Percentiles rank a stretch among this genome's conserved stretches.
phyloP scores from a whole-genome alignment of 2,797 vertebrate species.

The Coluber constrictor region DNA sequence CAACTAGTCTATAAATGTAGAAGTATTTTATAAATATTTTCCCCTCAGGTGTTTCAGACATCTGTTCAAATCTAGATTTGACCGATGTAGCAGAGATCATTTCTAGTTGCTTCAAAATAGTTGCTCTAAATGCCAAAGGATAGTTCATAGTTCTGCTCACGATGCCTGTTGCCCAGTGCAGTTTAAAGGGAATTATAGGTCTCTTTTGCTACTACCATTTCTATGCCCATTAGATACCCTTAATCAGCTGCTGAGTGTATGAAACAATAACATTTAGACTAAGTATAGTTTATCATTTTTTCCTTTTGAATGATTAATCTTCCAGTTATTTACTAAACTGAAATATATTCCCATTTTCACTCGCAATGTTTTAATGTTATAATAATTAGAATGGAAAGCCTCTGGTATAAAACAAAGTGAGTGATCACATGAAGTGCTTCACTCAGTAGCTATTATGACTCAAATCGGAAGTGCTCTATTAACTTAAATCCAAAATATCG shows the following conservation, averaged over 20 bases:
- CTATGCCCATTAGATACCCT: constrained; percentile 24
- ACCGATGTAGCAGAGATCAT: background rate
- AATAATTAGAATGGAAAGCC: constrained; percentile 1
- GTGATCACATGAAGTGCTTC: constrained; percentile 41
- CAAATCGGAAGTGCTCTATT: constrained; percentile 47
- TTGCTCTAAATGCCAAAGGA: background rate
- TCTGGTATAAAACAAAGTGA: constrained; percentile 12
- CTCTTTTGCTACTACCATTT: background rate
- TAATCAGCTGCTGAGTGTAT: constrained; percentile 13
- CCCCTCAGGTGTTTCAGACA: constrained; percentile 5
- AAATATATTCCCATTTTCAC: constrained; percentile 36
- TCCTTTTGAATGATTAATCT: constrained; percentile 20
- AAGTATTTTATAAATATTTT: constrained; percentile 22
- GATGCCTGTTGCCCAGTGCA: background rate
- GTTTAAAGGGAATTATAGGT: background rate
- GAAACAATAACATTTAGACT: background rate
- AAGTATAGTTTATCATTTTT: background rate
- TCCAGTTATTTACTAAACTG: constrained; percentile 32
- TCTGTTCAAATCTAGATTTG: background rate
- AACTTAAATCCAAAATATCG: constrained; percentile 58
- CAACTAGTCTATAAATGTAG: background rate
- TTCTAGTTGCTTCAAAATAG: background rate
- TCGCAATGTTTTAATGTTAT: background rate
- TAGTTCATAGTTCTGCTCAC: background rate
- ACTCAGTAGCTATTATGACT: constrained; percentile 47